A percentile compares a stretch with the other conserved stretches of the same genome.
These are phyloP conservation scores for Lamellibrachia columna DNA, from an alignment of 2,888 invertebrate species.

Conservation along the genomic window DNA sequence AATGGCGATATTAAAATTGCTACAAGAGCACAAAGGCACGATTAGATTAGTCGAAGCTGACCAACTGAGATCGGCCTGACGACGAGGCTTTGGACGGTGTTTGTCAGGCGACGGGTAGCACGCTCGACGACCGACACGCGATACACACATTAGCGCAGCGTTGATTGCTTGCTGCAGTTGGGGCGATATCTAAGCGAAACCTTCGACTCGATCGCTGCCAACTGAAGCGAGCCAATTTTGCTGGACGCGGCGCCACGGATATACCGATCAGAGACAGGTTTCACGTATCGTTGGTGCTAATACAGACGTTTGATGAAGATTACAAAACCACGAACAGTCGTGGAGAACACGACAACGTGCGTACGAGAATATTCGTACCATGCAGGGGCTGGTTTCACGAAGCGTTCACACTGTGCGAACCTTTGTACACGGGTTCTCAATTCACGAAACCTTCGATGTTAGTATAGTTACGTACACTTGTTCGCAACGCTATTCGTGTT, in stretches of 20 bases:
- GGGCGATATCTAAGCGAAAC: slow-evolving; percentile 3
- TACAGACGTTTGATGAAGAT: no score
- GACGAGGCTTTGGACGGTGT: neutral
- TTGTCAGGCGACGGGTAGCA: neutral
- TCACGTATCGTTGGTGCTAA: no score
- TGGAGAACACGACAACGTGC: no score
- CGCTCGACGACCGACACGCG: neutral
- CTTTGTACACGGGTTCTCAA: no score
- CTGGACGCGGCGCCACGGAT: neutral
- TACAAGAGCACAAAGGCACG: neutral
- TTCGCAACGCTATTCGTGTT: no score
- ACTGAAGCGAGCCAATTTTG: slow-evolving; percentile 10
- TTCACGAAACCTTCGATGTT: no score
- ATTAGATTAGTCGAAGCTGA: neutral
- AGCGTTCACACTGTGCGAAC: no score
- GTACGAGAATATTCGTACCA: no score
- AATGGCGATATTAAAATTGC: neutral
- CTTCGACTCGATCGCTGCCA: slow-evolving; percentile 4
- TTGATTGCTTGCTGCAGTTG: neutral
- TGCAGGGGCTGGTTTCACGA: no score
- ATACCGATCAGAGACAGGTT: no score
- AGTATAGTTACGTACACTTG: no score
- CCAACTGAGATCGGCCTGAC: neutral
- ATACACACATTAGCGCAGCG: neutral
- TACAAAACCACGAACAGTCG: no score